A percentile compares a stretch with the other conserved stretches of the same genome.
These are phyloP conservation scores for Ceyx erithaca DNA, from an alignment of 2,797 vertebrate species.

Conservation along the genomic window DNA sequence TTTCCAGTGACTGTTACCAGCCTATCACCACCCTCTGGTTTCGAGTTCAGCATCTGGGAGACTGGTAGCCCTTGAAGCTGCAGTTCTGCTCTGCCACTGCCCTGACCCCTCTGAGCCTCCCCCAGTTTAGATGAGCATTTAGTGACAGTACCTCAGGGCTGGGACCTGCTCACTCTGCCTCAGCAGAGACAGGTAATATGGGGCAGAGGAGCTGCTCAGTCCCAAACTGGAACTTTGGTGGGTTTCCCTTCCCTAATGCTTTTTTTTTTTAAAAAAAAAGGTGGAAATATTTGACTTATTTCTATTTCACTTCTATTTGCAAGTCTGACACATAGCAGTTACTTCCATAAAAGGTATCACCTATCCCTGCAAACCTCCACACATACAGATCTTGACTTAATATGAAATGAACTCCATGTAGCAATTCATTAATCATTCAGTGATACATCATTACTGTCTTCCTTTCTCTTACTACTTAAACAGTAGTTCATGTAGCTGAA, in stretches of 20 bases:
- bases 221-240: neutral
- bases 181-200: neutral
- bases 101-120: neutral
- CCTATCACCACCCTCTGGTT: neutral
- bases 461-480: neutral
- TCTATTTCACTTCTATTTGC: neutral
- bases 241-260: accelerated
- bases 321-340: neutral
- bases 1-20: neutral
- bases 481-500: neutral
- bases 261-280: neutral
- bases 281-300: neutral
- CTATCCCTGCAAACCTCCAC: neutral
- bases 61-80: neutral
- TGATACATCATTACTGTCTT: neutral
- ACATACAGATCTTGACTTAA: neutral
- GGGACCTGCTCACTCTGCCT: neutral
- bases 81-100: neutral
- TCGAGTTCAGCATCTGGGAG: neutral
- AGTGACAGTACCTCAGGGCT: neutral
- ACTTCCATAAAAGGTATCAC: neutral
- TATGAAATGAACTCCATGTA: neutral
- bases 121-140: neutral
- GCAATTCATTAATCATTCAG: neutral
- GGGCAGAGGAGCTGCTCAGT: neutral